Conservation (phyloP, 1,140 invertebrate genomes). For the Brachionus manjavacas region DNA sequence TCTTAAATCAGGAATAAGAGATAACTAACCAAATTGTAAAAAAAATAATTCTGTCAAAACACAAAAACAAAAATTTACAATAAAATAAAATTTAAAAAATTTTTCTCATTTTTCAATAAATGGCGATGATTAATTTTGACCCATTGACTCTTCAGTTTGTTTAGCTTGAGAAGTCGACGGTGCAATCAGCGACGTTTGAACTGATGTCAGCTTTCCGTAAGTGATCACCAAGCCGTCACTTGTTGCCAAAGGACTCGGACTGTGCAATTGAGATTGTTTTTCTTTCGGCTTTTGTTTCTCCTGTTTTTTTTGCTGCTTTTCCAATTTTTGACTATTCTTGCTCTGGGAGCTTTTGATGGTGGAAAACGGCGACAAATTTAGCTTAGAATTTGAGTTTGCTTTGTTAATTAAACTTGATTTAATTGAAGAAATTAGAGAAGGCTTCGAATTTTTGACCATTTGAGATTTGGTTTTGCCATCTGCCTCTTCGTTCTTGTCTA, state of each 20-base stretch:
- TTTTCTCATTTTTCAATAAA: not conserved
- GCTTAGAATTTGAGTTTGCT: slow-evolving; percentile 17
- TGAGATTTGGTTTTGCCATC: not conserved
- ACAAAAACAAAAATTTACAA: slow-evolving; percentile 27
- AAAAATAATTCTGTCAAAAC: not conserved
- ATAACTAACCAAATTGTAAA: not conserved
- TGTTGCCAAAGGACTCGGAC: slow-evolving; percentile 22
- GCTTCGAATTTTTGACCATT: not conserved
- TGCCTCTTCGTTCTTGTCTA: not conserved
- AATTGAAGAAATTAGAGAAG: slow-evolving; percentile 2
- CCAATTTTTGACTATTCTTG: slow-evolving; percentile 21
- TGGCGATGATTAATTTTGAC: not conserved
- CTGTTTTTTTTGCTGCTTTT: slow-evolving; percentile 22
- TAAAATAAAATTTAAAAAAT: not conserved
- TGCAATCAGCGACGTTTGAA: not conserved
- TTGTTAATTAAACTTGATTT: slow-evolving; percentile 33
- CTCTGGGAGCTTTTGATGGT: not conserved
- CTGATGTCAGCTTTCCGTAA: not conserved
- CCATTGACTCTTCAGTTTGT: not conserved
- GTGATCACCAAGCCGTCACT: slow-evolving; percentile 28
- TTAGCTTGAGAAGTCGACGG: not conserved
- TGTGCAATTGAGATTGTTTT: not conserved
- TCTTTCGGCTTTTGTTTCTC: slow-evolving; percentile 9
- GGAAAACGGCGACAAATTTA: slow-evolving; percentile 26
- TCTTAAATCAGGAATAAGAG: slow-evolving; percentile 1